A percentile compares a stretch with the other conserved stretches of the same genome.
Evolutionary conservation across 2,888 invertebrate species (phyloP).

Genomic region (Clostera curtula): DNA sequence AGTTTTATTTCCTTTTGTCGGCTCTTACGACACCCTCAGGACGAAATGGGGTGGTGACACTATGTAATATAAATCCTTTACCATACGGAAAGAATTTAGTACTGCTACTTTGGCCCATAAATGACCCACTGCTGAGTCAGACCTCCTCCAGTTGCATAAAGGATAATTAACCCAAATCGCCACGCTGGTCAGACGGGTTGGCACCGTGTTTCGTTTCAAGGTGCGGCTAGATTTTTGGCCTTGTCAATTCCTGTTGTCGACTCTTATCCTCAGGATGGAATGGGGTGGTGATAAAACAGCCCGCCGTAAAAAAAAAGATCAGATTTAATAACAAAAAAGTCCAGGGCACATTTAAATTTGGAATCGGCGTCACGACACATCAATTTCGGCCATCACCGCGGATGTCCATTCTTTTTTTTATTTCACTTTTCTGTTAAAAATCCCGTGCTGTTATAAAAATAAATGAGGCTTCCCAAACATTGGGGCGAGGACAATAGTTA

Average conservation of each 20-base stretch:
- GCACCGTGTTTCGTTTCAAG: background rate
- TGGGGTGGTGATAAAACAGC: too few species aligned
- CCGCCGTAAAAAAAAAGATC: too few species aligned
- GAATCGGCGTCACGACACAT: conserved; percentile 49
- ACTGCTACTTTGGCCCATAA: conserved; percentile 3
- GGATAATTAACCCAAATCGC: too few species aligned
- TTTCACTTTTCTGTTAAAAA: conserved; percentile 53
- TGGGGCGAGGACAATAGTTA: conserved; percentile 69
- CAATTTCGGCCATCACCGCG: conserved; percentile 42
- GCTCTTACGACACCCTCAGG: too few species aligned
- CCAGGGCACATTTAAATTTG: conserved; percentile 37
- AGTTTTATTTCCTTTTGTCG: too few species aligned
- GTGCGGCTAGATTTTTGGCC: conserved; percentile 2
- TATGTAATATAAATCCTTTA: conserved; percentile 1
- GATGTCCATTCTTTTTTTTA: conserved; percentile 51
- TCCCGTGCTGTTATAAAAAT: conserved; percentile 61
- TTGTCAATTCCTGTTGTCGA: too few species aligned
- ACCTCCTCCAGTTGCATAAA: too few species aligned
- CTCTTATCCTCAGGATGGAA: too few species aligned
- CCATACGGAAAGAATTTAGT: background rate
- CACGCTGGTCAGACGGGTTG: too few species aligned
- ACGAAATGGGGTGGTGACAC: too few species aligned
- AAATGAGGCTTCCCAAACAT: conserved; percentile 62
- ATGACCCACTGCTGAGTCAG: too few species aligned
- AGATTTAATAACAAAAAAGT: conserved; percentile 27